Conservation (phyloP, 2,888 invertebrate genomes). For the Heteromurus nitidus region DNA sequence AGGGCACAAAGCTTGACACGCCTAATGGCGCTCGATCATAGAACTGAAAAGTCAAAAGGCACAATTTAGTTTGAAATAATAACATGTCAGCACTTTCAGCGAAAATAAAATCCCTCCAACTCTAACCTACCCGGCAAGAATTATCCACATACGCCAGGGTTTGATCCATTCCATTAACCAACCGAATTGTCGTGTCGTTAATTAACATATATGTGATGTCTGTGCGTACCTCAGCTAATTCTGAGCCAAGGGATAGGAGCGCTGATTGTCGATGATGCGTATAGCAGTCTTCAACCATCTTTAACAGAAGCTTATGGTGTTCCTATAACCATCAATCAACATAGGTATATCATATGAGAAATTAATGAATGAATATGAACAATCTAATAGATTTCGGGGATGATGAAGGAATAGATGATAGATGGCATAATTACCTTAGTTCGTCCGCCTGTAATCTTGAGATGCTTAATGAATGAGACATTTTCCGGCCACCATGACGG, state of each 20-base stretch:
- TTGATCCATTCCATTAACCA: background rate
- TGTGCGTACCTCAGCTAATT: too few species aligned
- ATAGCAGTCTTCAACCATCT: background rate
- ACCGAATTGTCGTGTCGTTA: background rate
- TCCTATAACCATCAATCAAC: background rate
- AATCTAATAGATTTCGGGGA: background rate
- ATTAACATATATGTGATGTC: too few species aligned
- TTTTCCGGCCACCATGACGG: slow-evolving; percentile 45
- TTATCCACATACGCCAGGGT: background rate
- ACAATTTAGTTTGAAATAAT: too few species aligned
- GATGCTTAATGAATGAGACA: slow-evolving; percentile 13
- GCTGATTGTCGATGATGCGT: background rate
- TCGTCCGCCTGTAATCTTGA: background rate
- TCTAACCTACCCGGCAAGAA: background rate
- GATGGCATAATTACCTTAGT: background rate
- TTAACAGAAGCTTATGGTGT: background rate
- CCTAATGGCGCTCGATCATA: too few species aligned
- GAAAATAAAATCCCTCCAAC: slow-evolving; percentile 6
- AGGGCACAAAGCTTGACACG: too few species aligned
- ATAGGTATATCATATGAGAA: too few species aligned
- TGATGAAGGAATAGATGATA: background rate
- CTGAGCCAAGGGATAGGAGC: background rate
- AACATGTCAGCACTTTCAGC: background rate
- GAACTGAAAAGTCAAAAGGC: too few species aligned
- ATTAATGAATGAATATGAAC: background rate